A percentile compares a stretch with the other conserved stretches of the same genome.
Conservation (phyloP, 2,888 invertebrate species). For the Dolichomitus sp. region DNA sequence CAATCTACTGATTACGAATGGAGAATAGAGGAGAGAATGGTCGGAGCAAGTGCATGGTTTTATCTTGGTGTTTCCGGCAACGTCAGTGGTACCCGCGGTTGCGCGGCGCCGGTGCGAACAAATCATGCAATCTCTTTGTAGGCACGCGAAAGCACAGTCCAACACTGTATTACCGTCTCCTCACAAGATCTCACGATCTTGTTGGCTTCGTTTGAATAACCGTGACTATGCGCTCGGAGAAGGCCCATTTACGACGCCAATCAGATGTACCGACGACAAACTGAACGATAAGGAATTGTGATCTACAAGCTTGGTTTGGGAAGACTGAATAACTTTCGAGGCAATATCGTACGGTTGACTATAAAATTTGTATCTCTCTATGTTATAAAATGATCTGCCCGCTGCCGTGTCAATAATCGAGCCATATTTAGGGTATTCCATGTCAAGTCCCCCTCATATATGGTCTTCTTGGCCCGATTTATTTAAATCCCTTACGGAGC, state of each 20-base stretch:
- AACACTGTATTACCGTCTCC: slow-evolving; percentile 1
- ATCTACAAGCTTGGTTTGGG: not conserved
- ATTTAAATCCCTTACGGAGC: too few relatives aligned
- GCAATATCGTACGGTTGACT: not conserved
- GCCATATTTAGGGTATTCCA: too few relatives aligned
- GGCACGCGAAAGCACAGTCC: slow-evolving; percentile 44
- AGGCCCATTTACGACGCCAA: not conserved
- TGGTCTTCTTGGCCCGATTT: too few relatives aligned
- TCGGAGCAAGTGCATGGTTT: slow-evolving; percentile 34
- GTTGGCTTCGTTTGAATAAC: slow-evolving; percentile 39
- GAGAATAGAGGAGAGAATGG: slow-evolving; percentile 8
- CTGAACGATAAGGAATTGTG: not conserved
- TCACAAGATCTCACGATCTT: slow-evolving; percentile 39
- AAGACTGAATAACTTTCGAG: not conserved
- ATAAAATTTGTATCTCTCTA: too few relatives aligned
- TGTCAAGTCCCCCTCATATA: too few relatives aligned
- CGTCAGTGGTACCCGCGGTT: slow-evolving; percentile 7
- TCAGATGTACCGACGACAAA: slow-evolving; percentile 16
- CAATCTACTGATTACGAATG: slow-evolving; percentile 47
- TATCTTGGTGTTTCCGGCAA: slow-evolving; percentile 29
- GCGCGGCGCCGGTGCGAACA: not conserved
- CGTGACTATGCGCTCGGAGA: not conserved
- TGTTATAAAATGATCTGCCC: too few relatives aligned
- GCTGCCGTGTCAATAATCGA: too few relatives aligned
- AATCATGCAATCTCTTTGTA: slow-evolving; percentile 39